Base-by-base conservation (phyloP, 2,888 invertebrate species). In the Ferrisia virgata region DNA sequence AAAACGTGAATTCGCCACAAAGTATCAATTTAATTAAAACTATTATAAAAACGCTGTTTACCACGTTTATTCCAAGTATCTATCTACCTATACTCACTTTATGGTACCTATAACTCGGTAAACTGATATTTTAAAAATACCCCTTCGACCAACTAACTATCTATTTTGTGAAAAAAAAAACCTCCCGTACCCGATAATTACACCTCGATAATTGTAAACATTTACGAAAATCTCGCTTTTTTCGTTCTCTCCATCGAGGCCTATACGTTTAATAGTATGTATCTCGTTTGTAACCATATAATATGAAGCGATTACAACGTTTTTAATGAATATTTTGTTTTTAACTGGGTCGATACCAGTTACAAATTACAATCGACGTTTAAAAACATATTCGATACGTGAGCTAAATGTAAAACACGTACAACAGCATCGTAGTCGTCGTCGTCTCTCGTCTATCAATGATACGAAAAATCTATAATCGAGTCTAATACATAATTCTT, bases 1-100 rank as follows among this genome's bases (percentile, higher is more conserved):
- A 64, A 64, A 28, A 64, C 5, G 28, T n/a, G 64, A 76, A 33
- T 36, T 76, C 9, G 72, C 72, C 28, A 33, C 33, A 33, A 76
- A 76, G 72, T 76, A 76, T 76, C 72, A 76, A 76, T 76, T 76
- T 76, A 76, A 76, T 76, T 76, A 72, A 58, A 58, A 58, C 58
- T 58, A 58, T 25, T n/a, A 58, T 58, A 25, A 58, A 64, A 64
- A 64, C 22, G n/a, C n/a, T n/a, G n/a, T n/a, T n/a, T n/a, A n/a
- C n/a, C n/a, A n/a, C n/a, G n/a, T n/a, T n/a, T n/a, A n/a, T n/a
- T n/a, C n/a, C n/a, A n/a, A n/a, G n/a, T n/a, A n/a, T n/a, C n/a
- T n/a, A n/a, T n/a, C 22, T 53, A 53, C 8, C 5, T n/a, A 31
- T 2, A 8, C 13, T 18, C 6, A 47, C 13, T 4, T 8, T 25